A percentile compares a stretch with the other conserved stretches of the same genome.
Conservation (phyloP, 2,888 invertebrate species). For the Tuberolachnus salignus region DNA sequence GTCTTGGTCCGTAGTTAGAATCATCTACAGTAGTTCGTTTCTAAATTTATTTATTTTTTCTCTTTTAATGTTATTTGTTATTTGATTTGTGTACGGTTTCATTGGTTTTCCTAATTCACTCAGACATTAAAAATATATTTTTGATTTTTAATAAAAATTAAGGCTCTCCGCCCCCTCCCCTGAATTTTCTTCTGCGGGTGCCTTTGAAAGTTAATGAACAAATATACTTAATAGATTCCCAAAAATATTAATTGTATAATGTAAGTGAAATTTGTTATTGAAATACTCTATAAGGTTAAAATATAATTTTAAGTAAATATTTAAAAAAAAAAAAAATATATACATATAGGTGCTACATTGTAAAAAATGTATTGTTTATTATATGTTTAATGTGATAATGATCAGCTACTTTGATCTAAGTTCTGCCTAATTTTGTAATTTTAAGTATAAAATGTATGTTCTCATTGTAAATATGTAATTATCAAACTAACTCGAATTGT, state of each 20-base stretch:
- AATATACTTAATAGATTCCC: slow-evolving; percentile 15
- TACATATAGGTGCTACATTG: slow-evolving; percentile 40
- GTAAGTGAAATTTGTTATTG: slow-evolving; percentile 11
- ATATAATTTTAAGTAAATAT: not conserved
- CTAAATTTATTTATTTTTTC: too few relatives aligned
- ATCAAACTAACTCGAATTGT: slow-evolving; percentile 33
- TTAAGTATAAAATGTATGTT: not conserved
- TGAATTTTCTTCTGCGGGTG: too few relatives aligned
- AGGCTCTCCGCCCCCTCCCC: too few relatives aligned
- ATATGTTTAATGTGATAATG: not conserved
- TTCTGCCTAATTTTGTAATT: not conserved
- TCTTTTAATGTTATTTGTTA: too few relatives aligned
- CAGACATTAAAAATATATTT: too few relatives aligned
- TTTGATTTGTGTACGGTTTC: too few relatives aligned
- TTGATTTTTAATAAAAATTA: too few relatives aligned
- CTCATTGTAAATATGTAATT: slow-evolving; percentile 6
- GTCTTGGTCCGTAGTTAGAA: too few relatives aligned
- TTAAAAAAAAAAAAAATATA: too few relatives aligned
- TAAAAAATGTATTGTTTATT: not conserved
- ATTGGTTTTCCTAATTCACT: too few relatives aligned
- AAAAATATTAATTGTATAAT: slow-evolving; percentile 6
- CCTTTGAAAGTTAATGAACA: slow-evolving; percentile 30
- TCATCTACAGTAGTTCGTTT: too few relatives aligned
- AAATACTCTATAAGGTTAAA: not conserved
- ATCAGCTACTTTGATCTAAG: slow-evolving; percentile 21